phyloP scores from a whole-genome alignment of 2,797 vertebrate genomes.

The Centropyge bicolor region DNA sequence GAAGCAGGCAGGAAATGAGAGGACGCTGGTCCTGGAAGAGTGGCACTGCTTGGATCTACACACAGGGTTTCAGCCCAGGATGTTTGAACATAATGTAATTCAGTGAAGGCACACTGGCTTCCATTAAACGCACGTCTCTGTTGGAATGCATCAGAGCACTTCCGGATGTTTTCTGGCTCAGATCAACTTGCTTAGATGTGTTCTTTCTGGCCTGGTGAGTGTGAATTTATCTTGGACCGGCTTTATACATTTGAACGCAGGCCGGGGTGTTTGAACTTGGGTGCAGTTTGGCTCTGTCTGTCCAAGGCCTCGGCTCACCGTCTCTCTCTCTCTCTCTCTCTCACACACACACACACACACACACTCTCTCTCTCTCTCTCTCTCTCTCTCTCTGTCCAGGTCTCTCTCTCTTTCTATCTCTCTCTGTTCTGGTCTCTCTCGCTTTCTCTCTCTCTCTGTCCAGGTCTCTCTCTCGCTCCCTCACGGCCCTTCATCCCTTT shows the following conservation, averaged over 20 bases:
- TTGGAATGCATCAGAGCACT: slow-evolving; percentile 53
- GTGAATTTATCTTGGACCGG: slow-evolving; percentile 69
- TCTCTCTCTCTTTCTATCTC: neutral
- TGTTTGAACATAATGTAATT: slow-evolving; percentile 67
- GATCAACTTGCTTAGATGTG: slow-evolving; percentile 63
- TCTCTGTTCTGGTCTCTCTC: no score
- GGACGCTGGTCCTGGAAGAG: slow-evolving; percentile 56
- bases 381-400: slow-evolving; percentile 29
- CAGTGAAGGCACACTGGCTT: slow-evolving; percentile 43
- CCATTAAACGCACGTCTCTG: slow-evolving; percentile 36
- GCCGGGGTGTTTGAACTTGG: slow-evolving; percentile 69
- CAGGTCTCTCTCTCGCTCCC: slow-evolving; percentile 48
- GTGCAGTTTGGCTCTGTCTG: slow-evolving; percentile 49
- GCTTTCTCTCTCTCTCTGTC: slow-evolving; percentile 33
- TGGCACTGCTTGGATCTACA: slow-evolving; percentile 45
- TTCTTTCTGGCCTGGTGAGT: slow-evolving; percentile 64
- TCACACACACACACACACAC: slow-evolving; percentile 47
- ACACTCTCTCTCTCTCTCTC: no score
- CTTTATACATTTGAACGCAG: slow-evolving; percentile 64
- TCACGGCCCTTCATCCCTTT: slow-evolving; percentile 62
- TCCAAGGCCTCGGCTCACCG: slow-evolving; percentile 67
- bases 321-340: slow-evolving; percentile 40
- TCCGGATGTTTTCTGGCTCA: slow-evolving; percentile 62
- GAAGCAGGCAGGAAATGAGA: slow-evolving; percentile 71
- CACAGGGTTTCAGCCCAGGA: slow-evolving; percentile 38